Evolutionary conservation across 1,140 invertebrate genomes (phyloP).

Genomic region (Drosophila orosa): DNA sequence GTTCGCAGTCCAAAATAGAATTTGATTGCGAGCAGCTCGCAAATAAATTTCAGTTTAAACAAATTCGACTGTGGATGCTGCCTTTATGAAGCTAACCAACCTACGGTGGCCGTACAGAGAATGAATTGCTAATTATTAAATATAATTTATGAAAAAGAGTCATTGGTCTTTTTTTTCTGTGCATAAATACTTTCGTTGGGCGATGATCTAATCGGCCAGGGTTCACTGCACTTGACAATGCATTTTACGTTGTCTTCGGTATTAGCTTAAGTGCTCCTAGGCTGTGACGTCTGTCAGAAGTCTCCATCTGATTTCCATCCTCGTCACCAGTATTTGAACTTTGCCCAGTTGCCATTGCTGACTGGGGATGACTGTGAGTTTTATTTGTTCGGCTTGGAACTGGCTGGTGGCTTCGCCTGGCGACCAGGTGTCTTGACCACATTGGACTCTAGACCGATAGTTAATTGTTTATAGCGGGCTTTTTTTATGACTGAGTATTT

Average conservation of each 20-base stretch:
- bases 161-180: background rate
- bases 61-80: constrained; percentile 30
- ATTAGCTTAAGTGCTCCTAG: constrained; percentile 37
- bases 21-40: constrained; percentile 49
- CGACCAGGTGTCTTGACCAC: constrained; percentile 54
- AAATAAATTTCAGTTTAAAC: constrained; percentile 60
- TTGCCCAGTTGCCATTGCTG: constrained; percentile 30
- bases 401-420: constrained; percentile 16
- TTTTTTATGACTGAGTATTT: constrained; percentile 13
- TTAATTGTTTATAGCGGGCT: constrained; percentile 47
- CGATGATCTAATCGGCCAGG: constrained; percentile 31
- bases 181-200: background rate
- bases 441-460: constrained; percentile 53
- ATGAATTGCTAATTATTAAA: background rate
- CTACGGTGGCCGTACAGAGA: constrained; percentile 33
- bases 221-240: constrained; percentile 71
- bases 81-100: constrained; percentile 21
- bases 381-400: constrained; percentile 31
- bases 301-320: constrained; percentile 14
- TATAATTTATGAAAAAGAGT: background rate
- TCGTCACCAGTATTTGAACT: constrained; percentile 40
- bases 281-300: constrained; percentile 42
- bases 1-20: constrained; percentile 43
- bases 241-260: constrained; percentile 41
- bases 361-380: constrained; percentile 51